Conservation (phyloP, 64 coral and sea anemone genomes). For the Actinia equina region DNA sequence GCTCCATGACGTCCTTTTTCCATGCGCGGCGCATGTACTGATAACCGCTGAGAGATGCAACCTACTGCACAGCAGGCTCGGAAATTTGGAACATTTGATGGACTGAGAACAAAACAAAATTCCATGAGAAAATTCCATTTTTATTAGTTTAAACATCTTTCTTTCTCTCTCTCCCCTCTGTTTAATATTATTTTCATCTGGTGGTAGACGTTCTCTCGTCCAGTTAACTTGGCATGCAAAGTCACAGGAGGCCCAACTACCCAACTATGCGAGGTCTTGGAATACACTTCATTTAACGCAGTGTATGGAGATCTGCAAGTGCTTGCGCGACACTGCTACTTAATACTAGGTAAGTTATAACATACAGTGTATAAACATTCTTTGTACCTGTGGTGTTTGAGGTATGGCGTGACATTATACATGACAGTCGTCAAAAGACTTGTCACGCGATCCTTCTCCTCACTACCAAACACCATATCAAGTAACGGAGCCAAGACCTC, state of each 20-base stretch:
- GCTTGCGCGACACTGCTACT: no score
- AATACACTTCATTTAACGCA: no score
- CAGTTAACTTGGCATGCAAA: no score
- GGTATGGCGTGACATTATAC: constrained; percentile 98
- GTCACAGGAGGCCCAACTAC: no score
- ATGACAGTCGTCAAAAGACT: constrained; percentile 88
- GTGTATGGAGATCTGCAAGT: no score
- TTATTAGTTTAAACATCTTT: not conserved
- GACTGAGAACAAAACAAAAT: constrained; percentile 42
- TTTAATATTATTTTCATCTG: no score
- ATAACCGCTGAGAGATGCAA: constrained; percentile 94
- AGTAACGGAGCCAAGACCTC: constrained; percentile 86
- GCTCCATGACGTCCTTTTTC: constrained; percentile 94
- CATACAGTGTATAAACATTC: no score
- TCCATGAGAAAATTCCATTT: not conserved
- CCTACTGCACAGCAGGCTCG: constrained; percentile 89
- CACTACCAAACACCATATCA: constrained; percentile 97
- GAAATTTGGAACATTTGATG: constrained; percentile 84
- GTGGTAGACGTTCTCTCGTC: no score
- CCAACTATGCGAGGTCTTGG: no score
- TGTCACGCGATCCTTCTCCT: constrained; percentile 95
- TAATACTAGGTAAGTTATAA: no score
- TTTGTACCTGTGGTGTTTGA: constrained; percentile 82
- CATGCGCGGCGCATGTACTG: constrained; percentile 95
- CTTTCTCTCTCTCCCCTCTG: no score